A percentile compares a stretch with the other conserved stretches of the same genome.
Evolutionary conservation across 2,888 invertebrate genomes (phyloP).

Genomic region (Leuctra nigra): DNA sequence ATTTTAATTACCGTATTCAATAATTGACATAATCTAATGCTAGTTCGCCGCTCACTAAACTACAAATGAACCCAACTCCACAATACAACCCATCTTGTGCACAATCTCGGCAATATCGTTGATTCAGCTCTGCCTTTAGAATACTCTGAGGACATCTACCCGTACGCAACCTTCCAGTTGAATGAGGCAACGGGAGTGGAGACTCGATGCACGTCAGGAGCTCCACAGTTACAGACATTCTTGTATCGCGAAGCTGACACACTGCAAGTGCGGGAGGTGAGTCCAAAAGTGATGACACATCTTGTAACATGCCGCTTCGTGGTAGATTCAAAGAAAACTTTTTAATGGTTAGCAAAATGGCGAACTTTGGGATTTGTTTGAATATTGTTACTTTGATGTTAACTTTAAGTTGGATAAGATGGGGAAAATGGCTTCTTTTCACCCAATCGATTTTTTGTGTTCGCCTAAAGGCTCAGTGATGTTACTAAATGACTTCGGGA

Average conservation of each 20-base stretch:
- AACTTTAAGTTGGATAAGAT: no score
- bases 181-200: conserved; percentile 22
- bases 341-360: not conserved
- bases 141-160: conserved; percentile 55
- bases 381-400: no score
- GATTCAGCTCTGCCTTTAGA: conserved; percentile 36
- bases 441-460: no score
- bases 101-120: no score
- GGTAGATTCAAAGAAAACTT: not conserved
- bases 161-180: conserved; percentile 51
- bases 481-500: no score
- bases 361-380: not conserved
- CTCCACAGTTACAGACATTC: conserved; percentile 26
- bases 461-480: no score
- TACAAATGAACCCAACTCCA: no score
- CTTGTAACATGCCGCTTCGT: not conserved
- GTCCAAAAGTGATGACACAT: not conserved
- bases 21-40: no score
- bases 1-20: no score
- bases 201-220: conserved; percentile 25
- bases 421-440: no score
- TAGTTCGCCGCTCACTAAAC: no score
- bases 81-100: no score
- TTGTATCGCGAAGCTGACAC: conserved; percentile 27
- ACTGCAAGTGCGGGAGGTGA: conserved; percentile 26